phyloP scores from a whole-genome alignment of 2,888 invertebrate species.

The Drosophila mulleri region DNA sequence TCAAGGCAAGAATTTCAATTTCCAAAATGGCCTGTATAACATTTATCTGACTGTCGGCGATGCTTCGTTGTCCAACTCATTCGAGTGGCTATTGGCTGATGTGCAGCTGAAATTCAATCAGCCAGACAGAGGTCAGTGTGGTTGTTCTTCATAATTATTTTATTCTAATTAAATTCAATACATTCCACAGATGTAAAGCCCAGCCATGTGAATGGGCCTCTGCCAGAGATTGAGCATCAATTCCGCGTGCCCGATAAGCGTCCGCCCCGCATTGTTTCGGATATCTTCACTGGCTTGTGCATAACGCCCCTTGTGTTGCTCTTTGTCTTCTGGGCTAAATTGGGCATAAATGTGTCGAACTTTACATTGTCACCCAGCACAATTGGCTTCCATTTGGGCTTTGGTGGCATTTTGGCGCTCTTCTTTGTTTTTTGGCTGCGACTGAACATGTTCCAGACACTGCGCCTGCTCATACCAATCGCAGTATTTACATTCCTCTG shows the following conservation, averaged over 20 bases:
- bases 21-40: slow-evolving; percentile 91
- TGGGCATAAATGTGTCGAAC: slow-evolving; percentile 94
- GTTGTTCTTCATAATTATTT: rapidly evolving
- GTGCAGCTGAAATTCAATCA: slow-evolving; percentile 90
- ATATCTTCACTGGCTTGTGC: slow-evolving; percentile 94
- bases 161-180: not conserved
- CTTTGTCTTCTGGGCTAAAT: slow-evolving; percentile 92
- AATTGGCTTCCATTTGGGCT: slow-evolving; percentile 95
- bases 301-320: slow-evolving; percentile 93
- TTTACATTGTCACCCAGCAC: slow-evolving; percentile 92
- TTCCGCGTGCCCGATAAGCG: slow-evolving; percentile 97
- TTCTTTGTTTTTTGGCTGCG: slow-evolving; percentile 97
- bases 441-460: slow-evolving; percentile 97
- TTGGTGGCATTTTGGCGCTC: slow-evolving; percentile 95
- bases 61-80: slow-evolving; percentile 94
- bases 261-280: slow-evolving; percentile 94
- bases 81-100: slow-evolving; percentile 94
- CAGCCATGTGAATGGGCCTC: slow-evolving; percentile 85
- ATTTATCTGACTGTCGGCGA: slow-evolving; percentile 96
- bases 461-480: slow-evolving; percentile 94
- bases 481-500: slow-evolving; percentile 96
- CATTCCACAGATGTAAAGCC: slow-evolving; percentile 65
- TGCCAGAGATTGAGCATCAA: slow-evolving; percentile 90
- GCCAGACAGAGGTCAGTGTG: slow-evolving; percentile 82
- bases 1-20: slow-evolving; percentile 91